Evolutionary conservation across 2,113 vertebrate genomes (phyloP).

Genomic region (Cebidichthys violaceus): DNA sequence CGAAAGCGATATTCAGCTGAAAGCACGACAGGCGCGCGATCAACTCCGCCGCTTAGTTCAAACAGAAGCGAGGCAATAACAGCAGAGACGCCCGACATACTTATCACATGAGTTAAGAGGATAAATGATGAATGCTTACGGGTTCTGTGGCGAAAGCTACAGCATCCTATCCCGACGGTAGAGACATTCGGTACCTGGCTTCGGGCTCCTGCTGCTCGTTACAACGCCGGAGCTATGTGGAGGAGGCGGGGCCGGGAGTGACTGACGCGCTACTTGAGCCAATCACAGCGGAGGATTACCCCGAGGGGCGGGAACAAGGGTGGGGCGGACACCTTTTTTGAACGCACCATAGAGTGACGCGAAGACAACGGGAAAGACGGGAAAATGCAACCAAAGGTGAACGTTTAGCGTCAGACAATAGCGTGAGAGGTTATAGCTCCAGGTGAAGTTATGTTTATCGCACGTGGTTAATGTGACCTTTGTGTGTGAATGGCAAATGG

Average conservation of each 20-base stretch:
- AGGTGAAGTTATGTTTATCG: background rate
- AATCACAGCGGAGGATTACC: constrained; percentile 17
- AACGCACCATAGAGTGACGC: constrained; percentile 51
- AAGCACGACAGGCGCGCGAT: background rate
- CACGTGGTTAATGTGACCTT: background rate
- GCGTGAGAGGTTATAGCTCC: background rate
- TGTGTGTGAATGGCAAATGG: background rate
- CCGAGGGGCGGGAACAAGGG: rapidly evolving
- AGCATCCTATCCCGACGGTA: constrained; percentile 31
- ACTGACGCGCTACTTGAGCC: background rate
- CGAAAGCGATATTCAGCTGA: constrained; percentile 42
- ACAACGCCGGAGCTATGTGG: constrained; percentile 22
- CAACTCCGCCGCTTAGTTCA: constrained; percentile 26
- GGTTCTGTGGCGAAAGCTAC: constrained; percentile 44
- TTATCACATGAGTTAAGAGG: background rate
- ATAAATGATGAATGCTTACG: constrained; percentile 50
- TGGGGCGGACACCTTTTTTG: background rate
- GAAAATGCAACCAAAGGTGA: constrained; percentile 7
- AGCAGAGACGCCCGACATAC: background rate
- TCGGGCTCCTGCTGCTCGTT: constrained; percentile 3
- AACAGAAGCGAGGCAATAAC: background rate
- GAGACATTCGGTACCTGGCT: background rate
- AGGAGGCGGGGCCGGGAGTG: constrained; percentile 33
- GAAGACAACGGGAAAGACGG: background rate
- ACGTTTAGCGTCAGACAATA: background rate